Conservation (phyloP, 2,797 vertebrate genomes). For the Dromococcyx pavoninus region DNA sequence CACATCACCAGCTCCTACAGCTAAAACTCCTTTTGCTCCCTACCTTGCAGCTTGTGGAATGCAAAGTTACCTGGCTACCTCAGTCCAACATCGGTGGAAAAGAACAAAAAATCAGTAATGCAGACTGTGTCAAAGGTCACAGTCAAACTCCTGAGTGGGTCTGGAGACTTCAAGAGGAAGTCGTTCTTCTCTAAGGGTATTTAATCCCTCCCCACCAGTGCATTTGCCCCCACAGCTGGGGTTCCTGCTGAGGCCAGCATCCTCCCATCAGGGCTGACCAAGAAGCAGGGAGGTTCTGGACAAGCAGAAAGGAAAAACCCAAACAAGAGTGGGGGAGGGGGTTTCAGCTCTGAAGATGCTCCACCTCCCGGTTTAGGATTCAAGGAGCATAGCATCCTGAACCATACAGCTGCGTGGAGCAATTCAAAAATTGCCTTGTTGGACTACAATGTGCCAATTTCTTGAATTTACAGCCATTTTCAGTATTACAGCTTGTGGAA, state of each 20-base stretch:
- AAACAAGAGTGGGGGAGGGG: too few species aligned
- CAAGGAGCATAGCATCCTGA: slow-evolving; percentile 3
- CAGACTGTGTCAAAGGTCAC: too few species aligned
- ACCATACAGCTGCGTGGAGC: slow-evolving; percentile 70
- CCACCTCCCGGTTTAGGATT: slow-evolving; percentile 16
- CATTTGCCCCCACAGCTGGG: neutral
- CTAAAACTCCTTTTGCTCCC: too few species aligned
- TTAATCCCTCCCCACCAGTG: fast-evolving
- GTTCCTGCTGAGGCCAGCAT: neutral
- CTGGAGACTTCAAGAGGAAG: neutral
- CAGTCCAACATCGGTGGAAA: too few species aligned
- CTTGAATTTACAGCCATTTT: slow-evolving; percentile 77
- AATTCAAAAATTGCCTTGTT: slow-evolving; percentile 79
- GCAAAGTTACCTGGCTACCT: neutral
- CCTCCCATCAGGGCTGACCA: neutral
- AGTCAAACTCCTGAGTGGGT: neutral
- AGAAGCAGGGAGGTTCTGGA: neutral
- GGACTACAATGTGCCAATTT: slow-evolving; percentile 77
- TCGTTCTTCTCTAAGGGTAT: too few species aligned
- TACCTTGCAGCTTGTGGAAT: neutral
- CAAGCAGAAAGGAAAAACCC: neutral
- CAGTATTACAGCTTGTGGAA: slow-evolving; percentile 74
- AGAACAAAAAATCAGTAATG: neutral
- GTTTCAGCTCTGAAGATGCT: neutral
- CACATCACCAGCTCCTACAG: neutral